Base-by-base conservation (phyloP, 1,140 invertebrate genomes). In the Procambarus virginalis region DNA sequence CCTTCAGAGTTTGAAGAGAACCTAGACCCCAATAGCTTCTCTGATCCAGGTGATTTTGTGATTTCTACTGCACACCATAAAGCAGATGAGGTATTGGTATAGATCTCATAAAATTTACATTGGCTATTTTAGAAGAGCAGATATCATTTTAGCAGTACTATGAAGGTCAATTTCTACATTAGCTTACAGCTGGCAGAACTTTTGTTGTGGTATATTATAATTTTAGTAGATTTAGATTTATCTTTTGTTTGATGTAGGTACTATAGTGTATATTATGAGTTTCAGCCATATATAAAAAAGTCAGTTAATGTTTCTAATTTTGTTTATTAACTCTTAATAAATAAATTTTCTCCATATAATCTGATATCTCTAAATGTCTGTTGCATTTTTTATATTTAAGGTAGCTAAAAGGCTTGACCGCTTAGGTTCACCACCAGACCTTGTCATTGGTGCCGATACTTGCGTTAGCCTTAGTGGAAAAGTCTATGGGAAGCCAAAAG, bases 1-100 rank as follows among this genome's bases (percentile, higher is more conserved):
- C 83, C 83, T 22, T 76, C 83, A 84, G 51, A 51, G 22, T 84
- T 84, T 84, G 83, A 84, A 75, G 83, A 84, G 68, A 84, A 70
- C 14, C 34, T 75, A 4, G 83, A 84, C 17, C 83, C 83, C 17
- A 76, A 49, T 5, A 76, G 22, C 20, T 84, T 48, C 51, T 34
- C n/a, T 55, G 17, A 76, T 34, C 83, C 83, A 51, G n/a, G 70
- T 55, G 68, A 75, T 5, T 84, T 84, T 76, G 83, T 58, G 20
- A 76, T 84, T 55, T 70, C 83, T 45, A 84, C 83, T 12, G 83
- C 83, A 75, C 68, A 46, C 6, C 48, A 49, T 12, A 84, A 84
- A 68, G 48, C 83, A 51, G 83, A 84, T 14, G 83, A 84, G 49
- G 83, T 84, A 73, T 34, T 73, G 10, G 60, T 6, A 4, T 5